Evolutionary conservation across 2,888 invertebrate species (phyloP), one percentile per base, ranked within the genome.

Genomic region (Tenthredo livida): DNA sequence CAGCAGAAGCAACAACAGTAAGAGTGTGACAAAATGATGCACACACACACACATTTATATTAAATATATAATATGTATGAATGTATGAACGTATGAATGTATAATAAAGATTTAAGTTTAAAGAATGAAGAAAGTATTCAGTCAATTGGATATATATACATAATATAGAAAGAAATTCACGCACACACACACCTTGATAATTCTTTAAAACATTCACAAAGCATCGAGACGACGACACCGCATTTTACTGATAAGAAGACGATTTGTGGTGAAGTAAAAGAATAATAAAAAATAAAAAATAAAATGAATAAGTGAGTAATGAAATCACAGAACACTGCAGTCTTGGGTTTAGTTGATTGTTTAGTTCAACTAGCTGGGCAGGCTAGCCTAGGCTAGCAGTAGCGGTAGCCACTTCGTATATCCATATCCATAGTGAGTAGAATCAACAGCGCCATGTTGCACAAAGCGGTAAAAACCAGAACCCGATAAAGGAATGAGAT

Each of bases 391-490:
- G 40, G n/a, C 61, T n/a, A 73, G 40, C 40, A 21, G 7, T 37
- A 43, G 72, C 72, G 21, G 33, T 77, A 50, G 50, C 25, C 29
- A 25, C 43, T n/a, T 29, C 50, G 50, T 50, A 37, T 72, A 72
- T 72, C 77, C 77, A 77, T 40, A 50, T 77, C 72, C 50, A 80
- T 80, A 61, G 61, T 58, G 17, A 61, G 29, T 37, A n/a, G 58
- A 58, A 58, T 33, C 9, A 37, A 50, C 78, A 80, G 78, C 78
- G 78, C 78, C 78, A 80, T 80, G 78, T 58, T 80, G 78, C 78
- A 80, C 78, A 37, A 37, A 58, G 78, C 78, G 78, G 58, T 80
- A 61, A 80, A 61, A 80, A 80, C 78, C 15, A 29, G 78, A 80
- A 83, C 21, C n/a, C 12, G 82, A 10, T 61, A 54, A 29, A 43